These are phyloP conservation scores for Apeltes quadracus DNA, from an alignment of 2,113 vertebrate genomes.

Conservation along the genomic window DNA sequence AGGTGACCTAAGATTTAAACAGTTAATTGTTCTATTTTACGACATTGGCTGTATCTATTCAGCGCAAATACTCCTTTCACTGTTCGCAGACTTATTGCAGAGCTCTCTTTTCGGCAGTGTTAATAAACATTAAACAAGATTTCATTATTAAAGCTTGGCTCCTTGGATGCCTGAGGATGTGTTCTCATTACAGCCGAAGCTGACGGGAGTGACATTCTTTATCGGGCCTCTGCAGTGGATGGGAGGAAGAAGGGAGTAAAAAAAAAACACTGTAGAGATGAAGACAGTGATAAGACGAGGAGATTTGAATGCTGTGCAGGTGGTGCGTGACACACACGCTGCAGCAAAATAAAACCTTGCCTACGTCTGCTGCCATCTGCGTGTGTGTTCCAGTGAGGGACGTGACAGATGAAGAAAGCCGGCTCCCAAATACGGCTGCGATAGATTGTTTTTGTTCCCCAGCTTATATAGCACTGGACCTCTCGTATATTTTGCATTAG, in stretches of 20 bases:
- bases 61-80: not conserved
- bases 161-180: slow-evolving; percentile 29
- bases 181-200: slow-evolving; percentile 51
- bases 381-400: slow-evolving; percentile 31
- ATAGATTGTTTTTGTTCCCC: slow-evolving; percentile 17
- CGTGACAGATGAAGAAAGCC: slow-evolving; percentile 21
- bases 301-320: slow-evolving; percentile 4
- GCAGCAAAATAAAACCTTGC: slow-evolving; percentile 6
- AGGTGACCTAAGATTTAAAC: not conserved
- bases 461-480: slow-evolving; percentile 19
- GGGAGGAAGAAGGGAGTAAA: not conserved
- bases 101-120: slow-evolving; percentile 20
- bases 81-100: not conserved
- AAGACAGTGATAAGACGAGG: not conserved
- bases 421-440: slow-evolving; percentile 37
- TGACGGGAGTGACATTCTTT: slow-evolving; percentile 57
- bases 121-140: slow-evolving; percentile 34
- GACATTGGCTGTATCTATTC: not conserved
- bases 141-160: slow-evolving; percentile 46
- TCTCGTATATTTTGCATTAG: slow-evolving; percentile 63
- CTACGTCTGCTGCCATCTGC: slow-evolving; percentile 34
- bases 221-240: not conserved
- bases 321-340: slow-evolving; percentile 21
- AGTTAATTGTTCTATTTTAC: not conserved
- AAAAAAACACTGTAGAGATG: slow-evolving; percentile 21